Evolutionary conservation across 2,888 invertebrate genomes (phyloP).

Genomic region (Malacosoma neustria): DNA sequence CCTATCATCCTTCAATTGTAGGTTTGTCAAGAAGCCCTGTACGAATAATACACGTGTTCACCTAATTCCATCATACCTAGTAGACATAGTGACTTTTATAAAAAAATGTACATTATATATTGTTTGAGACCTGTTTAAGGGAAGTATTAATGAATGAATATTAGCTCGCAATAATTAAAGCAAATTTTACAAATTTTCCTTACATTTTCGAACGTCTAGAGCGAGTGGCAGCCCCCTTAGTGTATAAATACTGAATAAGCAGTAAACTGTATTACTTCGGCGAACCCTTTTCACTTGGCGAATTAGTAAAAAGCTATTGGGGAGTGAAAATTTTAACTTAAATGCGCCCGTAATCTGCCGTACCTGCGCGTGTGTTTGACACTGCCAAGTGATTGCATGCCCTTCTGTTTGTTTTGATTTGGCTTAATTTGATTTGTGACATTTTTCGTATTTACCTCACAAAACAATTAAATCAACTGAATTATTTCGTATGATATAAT

Average conservation of each 20-base stretch:
- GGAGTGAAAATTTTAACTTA: conserved; percentile 74
- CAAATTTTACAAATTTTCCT: conserved; percentile 60
- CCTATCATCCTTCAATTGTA: too few relatives aligned
- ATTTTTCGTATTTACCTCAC: conserved; percentile 31
- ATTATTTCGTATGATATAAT: not conserved
- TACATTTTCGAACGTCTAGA: conserved; percentile 50
- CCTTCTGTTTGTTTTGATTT: conserved; percentile 68
- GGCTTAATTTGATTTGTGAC: conserved; percentile 67
- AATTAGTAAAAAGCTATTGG: conserved; percentile 75
- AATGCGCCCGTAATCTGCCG: conserved; percentile 60
- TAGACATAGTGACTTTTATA: too few relatives aligned
- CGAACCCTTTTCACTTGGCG: conserved; percentile 75
- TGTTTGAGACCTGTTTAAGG: too few relatives aligned
- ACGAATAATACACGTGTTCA: too few relatives aligned
- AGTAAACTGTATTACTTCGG: conserved; percentile 74
- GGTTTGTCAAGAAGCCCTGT: too few relatives aligned
- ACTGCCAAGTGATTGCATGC: conserved; percentile 68
- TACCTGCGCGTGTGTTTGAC: conserved; percentile 71
- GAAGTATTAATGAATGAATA: too few relatives aligned
- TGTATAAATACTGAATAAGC: conserved; percentile 75
- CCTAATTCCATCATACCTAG: too few relatives aligned
- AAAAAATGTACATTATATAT: too few relatives aligned
- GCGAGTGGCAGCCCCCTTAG: conserved; percentile 58
- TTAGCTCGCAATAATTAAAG: conserved; percentile 27
- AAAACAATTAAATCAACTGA: not conserved